Evolutionary conservation across 2,113 vertebrate species (phyloP).

Genomic region (Chamaea fasciata): DNA sequence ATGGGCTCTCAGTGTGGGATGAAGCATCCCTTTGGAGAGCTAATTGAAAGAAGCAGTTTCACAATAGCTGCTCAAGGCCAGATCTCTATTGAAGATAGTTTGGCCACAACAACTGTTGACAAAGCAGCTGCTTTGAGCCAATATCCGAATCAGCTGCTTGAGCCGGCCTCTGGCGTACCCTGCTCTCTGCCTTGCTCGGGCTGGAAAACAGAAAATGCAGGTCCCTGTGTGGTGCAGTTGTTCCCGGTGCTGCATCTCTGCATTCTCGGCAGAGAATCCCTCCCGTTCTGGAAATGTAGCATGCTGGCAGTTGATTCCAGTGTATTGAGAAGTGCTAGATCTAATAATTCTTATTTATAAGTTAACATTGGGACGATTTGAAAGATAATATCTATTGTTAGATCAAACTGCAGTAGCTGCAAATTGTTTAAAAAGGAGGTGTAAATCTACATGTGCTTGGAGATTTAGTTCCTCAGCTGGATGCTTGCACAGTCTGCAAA

Average conservation of each 20-base stretch:
- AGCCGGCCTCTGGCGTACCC: neutral
- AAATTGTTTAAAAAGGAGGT: neutral
- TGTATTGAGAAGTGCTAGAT: neutral
- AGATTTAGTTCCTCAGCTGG: neutral
- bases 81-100: neutral
- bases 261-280: neutral
- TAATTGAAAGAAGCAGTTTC: conserved; percentile 11
- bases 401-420: neutral
- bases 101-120: neutral
- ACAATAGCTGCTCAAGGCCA: conserved; percentile 13
- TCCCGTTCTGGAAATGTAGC: neutral
- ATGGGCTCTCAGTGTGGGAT: neutral
- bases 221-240: neutral
- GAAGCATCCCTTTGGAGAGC: conserved; percentile 17
- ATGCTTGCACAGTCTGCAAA: neutral
- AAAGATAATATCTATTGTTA: neutral
- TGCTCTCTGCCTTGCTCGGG: neutral
- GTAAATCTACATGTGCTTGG: neutral
- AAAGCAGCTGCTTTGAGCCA: neutral
- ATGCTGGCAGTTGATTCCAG: fast-evolving
- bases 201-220: neutral
- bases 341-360: neutral
- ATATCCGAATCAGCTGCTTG: neutral
- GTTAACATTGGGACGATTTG: neutral
- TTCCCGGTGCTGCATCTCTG: neutral